Percentiles rank a stretch among this genome's conserved stretches.
Conservation (phyloP, 2,113 vertebrate genomes). For the Oxyura jamaicensis region DNA sequence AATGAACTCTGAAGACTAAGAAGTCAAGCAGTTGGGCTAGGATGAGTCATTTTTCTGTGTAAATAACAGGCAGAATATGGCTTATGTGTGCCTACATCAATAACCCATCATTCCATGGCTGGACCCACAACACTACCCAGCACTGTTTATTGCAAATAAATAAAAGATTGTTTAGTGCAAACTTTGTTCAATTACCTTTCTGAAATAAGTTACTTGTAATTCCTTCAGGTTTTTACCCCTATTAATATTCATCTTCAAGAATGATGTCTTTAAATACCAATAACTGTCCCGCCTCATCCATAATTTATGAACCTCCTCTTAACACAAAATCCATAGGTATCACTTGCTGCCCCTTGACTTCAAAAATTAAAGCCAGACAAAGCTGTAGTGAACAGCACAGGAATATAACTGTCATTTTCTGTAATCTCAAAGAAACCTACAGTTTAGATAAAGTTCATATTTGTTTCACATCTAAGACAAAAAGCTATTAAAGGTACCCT, state of each 20-base stretch:
- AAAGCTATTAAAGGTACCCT: conserved; percentile 65
- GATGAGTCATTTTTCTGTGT: background rate
- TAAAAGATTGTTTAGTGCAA: background rate
- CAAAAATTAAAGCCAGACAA: conserved; percentile 61
- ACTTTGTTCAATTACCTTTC: background rate
- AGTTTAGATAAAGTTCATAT: conserved; percentile 48
- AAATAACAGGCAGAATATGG: background rate
- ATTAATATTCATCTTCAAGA: conserved; percentile 64
- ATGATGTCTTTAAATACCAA: conserved; percentile 63
- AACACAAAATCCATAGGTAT: conserved; percentile 67
- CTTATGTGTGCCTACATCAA: background rate
- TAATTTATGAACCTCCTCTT: conserved; percentile 70
- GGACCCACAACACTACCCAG: background rate
- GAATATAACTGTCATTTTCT: conserved; percentile 47
- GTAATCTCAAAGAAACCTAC: conserved; percentile 13
- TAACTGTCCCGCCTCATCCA: conserved; percentile 51
- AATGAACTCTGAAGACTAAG: background rate
- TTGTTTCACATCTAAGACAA: conserved; percentile 53
- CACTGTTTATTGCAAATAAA: background rate
- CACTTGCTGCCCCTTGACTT: conserved; percentile 57
- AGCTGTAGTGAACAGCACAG: background rate
- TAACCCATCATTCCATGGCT: background rate
- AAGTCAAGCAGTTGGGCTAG: fast-evolving
- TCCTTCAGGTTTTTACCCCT: conserved; percentile 17
- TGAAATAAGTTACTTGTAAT: conserved; percentile 7